Evolutionary conservation across 2,113 vertebrate genomes (phyloP), one percentile per base, ranked within the genome.

Genomic region (Callorhinus ursinus): DNA sequence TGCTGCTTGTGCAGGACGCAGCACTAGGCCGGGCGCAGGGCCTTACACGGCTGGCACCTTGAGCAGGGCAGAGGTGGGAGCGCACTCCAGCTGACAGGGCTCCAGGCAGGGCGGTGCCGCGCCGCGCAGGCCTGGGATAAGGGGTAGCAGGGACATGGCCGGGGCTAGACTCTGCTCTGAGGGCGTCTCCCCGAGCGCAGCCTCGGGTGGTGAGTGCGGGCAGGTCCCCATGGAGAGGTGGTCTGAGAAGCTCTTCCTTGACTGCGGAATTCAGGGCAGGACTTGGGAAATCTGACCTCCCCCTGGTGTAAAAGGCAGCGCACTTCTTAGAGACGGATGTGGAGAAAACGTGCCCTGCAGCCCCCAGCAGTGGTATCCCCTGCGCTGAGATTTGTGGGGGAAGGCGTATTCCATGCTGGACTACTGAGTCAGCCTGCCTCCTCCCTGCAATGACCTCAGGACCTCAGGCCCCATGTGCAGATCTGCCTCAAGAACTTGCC

Each of bases 331-430:
- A 77, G 51, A 39, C 81, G 24, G 31, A 31, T 3, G 33, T 59
- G 42, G 61, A 28, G 8, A 59, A 24, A 39, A 11, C 4, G 12
- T 36, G 49, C 6, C 36, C 4, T 18, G 6, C 31, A 31, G 7
- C 42, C 24, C 7, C 13, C 39, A 36, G 39, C 2, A 4, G 1
- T 28, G 24, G 3, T 7, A 13, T 1, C 13, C 7, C 42, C 7
- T 59, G 16, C 46, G 10, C 55, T 22, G 46, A 36, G 5, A 1
- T 22, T 1, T 16, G 12, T 59, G 72, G 49, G 55, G 36, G 85
- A 26, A 36, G 33, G 4, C 0, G 0, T 13, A 26, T 7, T 10
- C 16, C 28, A 0, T 1, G 0, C 19, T 1, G 18, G 76, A 3
- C 46, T 0, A 0, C 21, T 31, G 55, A 13, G 55, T 51, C 31